phyloP scores from a whole-genome alignment of 2,113 vertebrate species.

The Mustela lutreola region DNA sequence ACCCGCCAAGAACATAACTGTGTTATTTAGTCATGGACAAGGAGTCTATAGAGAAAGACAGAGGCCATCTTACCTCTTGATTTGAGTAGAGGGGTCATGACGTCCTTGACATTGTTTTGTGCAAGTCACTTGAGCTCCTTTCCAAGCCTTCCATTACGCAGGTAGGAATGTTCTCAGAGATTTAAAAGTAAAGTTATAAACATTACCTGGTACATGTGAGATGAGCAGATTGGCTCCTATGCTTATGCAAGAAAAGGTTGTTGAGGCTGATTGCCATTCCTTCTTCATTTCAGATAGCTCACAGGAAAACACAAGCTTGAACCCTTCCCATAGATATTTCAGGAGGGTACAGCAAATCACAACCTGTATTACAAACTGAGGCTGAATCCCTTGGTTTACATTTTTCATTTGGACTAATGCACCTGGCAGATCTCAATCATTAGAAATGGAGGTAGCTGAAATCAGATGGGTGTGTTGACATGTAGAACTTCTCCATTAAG shows the following conservation, averaged over 20 bases:
- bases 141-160: conserved; percentile 34
- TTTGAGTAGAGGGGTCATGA: background rate
- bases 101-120: background rate
- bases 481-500: conserved; percentile 10
- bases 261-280: conserved; percentile 4
- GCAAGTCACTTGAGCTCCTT: conserved; percentile 43
- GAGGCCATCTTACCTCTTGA: conserved; percentile 24
- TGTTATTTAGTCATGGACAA: background rate
- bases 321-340: background rate
- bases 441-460: background rate
- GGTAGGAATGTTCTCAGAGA: conserved; percentile 20
- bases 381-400: conserved; percentile 57
- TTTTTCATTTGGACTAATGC: conserved; percentile 59
- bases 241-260: conserved; percentile 1
- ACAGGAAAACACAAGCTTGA: background rate
- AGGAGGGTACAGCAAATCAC: conserved; percentile 15
- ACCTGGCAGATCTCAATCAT: background rate
- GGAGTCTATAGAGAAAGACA: conserved; percentile 26
- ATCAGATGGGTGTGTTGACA: background rate
- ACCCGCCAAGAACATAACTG: background rate
- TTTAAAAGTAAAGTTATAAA: conserved; percentile 55
- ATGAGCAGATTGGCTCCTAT: background rate
- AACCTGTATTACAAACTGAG: background rate
- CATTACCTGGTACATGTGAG: background rate
- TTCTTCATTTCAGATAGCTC: conserved; percentile 54